These are phyloP conservation scores for Catharus fuscescens DNA, from an alignment of 2,113 vertebrate species.

Conservation along the genomic window DNA sequence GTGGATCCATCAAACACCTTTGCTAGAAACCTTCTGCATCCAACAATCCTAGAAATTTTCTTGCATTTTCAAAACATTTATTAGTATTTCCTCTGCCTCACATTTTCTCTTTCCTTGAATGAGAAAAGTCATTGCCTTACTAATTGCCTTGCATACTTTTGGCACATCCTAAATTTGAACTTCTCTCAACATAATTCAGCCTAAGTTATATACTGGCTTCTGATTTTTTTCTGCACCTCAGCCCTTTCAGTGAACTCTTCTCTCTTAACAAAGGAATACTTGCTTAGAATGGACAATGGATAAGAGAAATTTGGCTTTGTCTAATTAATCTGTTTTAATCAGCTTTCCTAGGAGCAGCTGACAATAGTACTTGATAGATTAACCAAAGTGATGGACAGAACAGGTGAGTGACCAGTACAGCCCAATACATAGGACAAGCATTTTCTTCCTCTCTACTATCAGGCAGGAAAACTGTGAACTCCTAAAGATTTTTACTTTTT, in stretches of 20 bases:
- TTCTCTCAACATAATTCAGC: background rate
- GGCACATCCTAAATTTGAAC: background rate
- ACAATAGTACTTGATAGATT: background rate
- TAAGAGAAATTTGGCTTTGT: constrained; percentile 1
- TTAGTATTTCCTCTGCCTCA: background rate
- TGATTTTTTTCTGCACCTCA: background rate
- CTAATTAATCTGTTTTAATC: constrained; percentile 38
- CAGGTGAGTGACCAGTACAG: background rate
- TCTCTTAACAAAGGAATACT: background rate
- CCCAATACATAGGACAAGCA: background rate
- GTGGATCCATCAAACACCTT: background rate
- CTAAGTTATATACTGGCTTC: background rate
- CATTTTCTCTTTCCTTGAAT: background rate
- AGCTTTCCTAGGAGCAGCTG: constrained; percentile 30
- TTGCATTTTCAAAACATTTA: background rate
- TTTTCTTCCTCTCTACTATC: background rate
- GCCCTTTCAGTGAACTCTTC: background rate
- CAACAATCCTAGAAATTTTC: background rate
- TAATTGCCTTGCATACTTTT: background rate
- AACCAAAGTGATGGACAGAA: background rate
- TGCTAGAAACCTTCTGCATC: background rate
- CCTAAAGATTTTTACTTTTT: background rate
- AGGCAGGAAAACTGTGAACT: background rate
- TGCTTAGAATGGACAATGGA: background rate
- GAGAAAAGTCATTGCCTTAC: background rate